Evolutionary conservation across 2,888 invertebrate genomes (phyloP), one percentile per base, ranked within the genome.

Genomic region (Halocaridina rubra): DNA sequence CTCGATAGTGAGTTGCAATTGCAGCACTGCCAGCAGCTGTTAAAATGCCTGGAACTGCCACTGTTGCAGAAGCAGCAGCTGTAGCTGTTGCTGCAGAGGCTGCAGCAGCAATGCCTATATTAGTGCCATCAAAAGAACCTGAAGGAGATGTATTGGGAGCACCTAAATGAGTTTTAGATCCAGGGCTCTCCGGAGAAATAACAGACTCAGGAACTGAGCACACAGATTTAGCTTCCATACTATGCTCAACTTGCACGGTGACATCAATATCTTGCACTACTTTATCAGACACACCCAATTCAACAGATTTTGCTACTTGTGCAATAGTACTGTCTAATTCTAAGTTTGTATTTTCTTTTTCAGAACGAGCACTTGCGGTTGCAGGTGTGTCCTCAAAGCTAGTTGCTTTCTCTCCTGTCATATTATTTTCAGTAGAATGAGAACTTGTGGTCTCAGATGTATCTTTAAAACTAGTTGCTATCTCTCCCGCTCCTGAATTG

Each of bases 241-340:
- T 8, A 13, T 30, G 64, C 7, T 78, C 29, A 16, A 27, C 29
- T 19, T 71, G 69, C n/a, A 80, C 32, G 19, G 30, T 71, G 32
- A 59, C 80, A 30, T 69, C 69, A n/a, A 46, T 22, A 8, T 53
- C 30, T 8, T 30, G 32, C 16, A 80, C 33, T 71, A 59, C 8
- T 8, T 29, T 57, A 5, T 33, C 19, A 7, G 53, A 30, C 19
- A 53, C 53, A 19, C 59, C 61, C 8, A 39, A 32, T 29, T 19
- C 59, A 22, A 82, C 71, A 32, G 67, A 39, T 53, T 77, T 77
- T 16, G 77, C 71, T 29, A 77, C 19, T 30, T 72, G 77, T 22
- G 76, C 61, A 32, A 82, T 22, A 10, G 77, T 61, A 39, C 32
- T 72, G 22, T 82, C 77, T 13, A 82, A 30, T 27, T 82, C 82